These are phyloP conservation scores for Coptodon rendalli DNA, from an alignment of 2,113 vertebrate species.

Conservation along the genomic window DNA sequence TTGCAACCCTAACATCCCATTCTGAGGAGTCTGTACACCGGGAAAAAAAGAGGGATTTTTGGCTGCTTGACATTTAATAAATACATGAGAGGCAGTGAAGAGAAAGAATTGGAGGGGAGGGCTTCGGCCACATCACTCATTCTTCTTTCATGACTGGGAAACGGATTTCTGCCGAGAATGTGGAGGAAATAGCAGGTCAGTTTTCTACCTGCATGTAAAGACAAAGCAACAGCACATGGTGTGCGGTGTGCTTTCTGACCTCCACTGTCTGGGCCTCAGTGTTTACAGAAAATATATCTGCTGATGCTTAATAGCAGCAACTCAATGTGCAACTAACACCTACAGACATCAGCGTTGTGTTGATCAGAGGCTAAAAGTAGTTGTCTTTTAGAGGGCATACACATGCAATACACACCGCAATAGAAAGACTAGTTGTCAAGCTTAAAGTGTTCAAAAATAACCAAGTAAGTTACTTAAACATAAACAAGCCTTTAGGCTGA, in stretches of 20 bases:
- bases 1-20: background rate
- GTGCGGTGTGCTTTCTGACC: background rate
- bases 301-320: background rate
- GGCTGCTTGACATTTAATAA: constrained; percentile 40
- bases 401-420: background rate
- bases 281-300: background rate
- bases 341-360: background rate
- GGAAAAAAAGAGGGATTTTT: constrained; percentile 6
- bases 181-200: background rate
- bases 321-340: background rate
- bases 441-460: background rate
- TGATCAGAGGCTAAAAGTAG: background rate
- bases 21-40: background rate
- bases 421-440: background rate
- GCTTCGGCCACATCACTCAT: background rate
- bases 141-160: background rate
- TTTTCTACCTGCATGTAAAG: background rate
- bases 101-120: background rate
- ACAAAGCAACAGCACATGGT: background rate
- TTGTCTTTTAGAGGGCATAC: background rate
- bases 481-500: background rate
- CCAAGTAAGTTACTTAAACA: background rate
- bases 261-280: background rate
- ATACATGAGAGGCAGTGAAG: background rate
- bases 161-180: background rate